Base-by-base conservation (phyloP, 2,113 vertebrate species). In the Plecturocebus donacophilus region DNA sequence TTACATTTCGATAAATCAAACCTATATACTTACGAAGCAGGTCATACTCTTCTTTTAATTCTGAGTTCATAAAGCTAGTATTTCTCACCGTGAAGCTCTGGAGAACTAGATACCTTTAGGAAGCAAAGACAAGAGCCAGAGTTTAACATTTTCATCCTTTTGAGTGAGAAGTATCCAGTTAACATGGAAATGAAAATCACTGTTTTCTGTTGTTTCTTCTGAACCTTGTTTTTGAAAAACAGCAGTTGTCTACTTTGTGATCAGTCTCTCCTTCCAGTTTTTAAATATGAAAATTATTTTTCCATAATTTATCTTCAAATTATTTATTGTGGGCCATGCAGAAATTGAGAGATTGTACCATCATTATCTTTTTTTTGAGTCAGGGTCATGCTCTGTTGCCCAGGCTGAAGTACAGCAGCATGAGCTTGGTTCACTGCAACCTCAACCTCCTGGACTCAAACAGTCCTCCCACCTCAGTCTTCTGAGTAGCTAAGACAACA, bases 1-100 rank as follows among this genome's bases (percentile, higher is more conserved):
- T 87, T 81, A 23, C 16, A 64, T 96, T 94, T 96, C 84, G 86
- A 38, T 92, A 95, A 94, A 54, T 77, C 45, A 95, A 86, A 10
- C 17, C 54, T 85, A 38, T 92, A 61, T 25, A 45, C 25, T 90
- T 95, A 38, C 35, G 49, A 92, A 90, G 38, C 42, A 86, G 14
- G 17, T 80, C n/a, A 47, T 61, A 68, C 6, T 79, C 30, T 77
- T 61, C 47, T 96, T 84, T 70, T 81, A 91, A 73, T 96, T 93
- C 42, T 87, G 71, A 85, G 83, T 75, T 88, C 79, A 19, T 80
- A 40, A 83, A 42, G 11, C 80, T 92, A n/a, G 52, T 47, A 52
- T 96, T 96, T 73, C 49, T 94, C 47, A 85, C 4, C 13, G 25
- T 42, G 58, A 61, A 92, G 64, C 54, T 54, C 76, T 49, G 27